Base-by-base conservation (phyloP, 2,797 vertebrate genomes). In the Sebastolobus alascanus region DNA sequence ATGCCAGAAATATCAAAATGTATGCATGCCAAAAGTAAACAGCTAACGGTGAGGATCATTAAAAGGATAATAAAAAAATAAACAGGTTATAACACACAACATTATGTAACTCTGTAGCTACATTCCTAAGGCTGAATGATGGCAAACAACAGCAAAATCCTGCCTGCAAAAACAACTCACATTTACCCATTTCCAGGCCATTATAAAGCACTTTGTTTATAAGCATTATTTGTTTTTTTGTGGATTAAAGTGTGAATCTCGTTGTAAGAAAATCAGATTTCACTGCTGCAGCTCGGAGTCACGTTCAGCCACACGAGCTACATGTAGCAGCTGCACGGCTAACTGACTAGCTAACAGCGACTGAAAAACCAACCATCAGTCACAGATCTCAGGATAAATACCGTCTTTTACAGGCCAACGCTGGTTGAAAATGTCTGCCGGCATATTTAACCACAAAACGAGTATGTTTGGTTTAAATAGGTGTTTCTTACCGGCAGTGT, bases 361-460 rank as follows among this genome's bases (percentile, higher is more conserved):
- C 11, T 1, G 4, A 22, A 27, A 27, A 31, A 31, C 56, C 3
- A 8, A 43, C 11, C 25, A 1, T 2, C 22, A 3, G 4, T 3
- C 0, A 4, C 5, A 1, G 16, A 9, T 68, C 59, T 22, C 16
- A 6, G 1, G 7, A 4, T 16, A 60, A 55, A 73, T 4, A 25
- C 5, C 6, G 1, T 20, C 13, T 4, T 20, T 7, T 0, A 22
- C 12, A 3, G 2, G 1, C 1, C 3, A 2, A 5, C 0, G 0
- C 4, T 3, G 8, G 14, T 0, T 1, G 0, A 2, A 5, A 9
- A 16, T 0, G 18, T 8, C 18, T 9, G 16, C 7, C 4, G 8
- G 0, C 0, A 3, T 27, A 1, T 27, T 0, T 0, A 0, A 1
- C 5, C 3, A 37, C 4, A 1, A 4, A 20, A 5, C 4, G 14